These are phyloP conservation scores for Drosophila buzzatii DNA, from an alignment of 2,888 invertebrate genomes.

Conservation along the genomic window DNA sequence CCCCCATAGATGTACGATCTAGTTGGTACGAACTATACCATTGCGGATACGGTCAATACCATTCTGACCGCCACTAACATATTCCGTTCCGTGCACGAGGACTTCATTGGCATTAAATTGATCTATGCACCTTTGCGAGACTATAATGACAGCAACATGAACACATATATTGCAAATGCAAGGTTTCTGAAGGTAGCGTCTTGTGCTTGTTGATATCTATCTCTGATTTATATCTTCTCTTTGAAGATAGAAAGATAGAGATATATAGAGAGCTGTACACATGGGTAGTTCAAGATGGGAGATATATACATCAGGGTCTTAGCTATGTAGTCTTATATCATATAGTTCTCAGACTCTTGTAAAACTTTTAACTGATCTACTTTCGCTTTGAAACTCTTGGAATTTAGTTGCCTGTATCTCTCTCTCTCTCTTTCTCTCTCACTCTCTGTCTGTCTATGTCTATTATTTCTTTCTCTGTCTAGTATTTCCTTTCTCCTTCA, in stretches of 20 bases:
- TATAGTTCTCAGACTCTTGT: background rate
- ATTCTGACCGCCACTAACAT: conserved; percentile 86
- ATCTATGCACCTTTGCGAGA: conserved; percentile 88
- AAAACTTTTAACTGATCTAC: background rate
- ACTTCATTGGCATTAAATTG: conserved; percentile 88
- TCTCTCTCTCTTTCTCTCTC: background rate
- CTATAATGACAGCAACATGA: conserved; percentile 83
- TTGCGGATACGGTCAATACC: conserved; percentile 86
- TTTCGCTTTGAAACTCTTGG: background rate
- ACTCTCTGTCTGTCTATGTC: too few species aligned
- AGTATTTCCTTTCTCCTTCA: background rate
- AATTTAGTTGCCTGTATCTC: background rate
- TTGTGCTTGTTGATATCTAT: background rate
- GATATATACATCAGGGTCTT: background rate
- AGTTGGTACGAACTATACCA: conserved; percentile 87
- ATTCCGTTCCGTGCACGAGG: conserved; percentile 87
- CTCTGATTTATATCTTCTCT: too few species aligned
- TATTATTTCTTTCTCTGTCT: background rate
- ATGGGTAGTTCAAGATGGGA: too few species aligned
- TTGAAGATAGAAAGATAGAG: background rate
- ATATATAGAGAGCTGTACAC: background rate
- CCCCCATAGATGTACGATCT: conserved; percentile 87
- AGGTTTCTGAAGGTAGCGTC: conserved; percentile 53
- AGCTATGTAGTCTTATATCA: background rate
- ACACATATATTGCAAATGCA: conserved; percentile 59